Evolutionary conservation across 2,113 vertebrate species (phyloP).

Genomic region (Mobula birostris): DNA sequence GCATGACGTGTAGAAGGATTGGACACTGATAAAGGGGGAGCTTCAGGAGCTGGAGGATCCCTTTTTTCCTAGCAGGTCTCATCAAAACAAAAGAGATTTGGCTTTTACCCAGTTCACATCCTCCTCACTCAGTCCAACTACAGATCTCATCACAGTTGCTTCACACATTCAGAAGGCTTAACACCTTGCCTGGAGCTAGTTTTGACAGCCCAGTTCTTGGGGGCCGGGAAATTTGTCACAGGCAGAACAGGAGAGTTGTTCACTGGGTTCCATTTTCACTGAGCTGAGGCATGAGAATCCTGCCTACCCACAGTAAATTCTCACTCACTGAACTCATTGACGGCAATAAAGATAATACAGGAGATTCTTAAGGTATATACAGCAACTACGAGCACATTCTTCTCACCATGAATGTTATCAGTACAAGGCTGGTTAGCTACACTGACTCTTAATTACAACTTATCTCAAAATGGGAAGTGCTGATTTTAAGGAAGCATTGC

Average conservation of each 20-base stretch:
- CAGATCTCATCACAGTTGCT: background rate
- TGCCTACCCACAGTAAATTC: background rate
- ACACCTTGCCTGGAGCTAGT: background rate
- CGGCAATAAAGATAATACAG: background rate
- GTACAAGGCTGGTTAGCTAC: background rate
- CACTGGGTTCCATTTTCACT: background rate
- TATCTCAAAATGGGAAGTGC: background rate
- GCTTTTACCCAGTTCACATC: no score
- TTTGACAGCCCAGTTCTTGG: no score
- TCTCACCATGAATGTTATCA: background rate
- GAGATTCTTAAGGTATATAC: background rate
- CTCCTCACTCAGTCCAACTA: no score
- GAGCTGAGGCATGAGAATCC: background rate
- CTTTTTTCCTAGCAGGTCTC: no score
- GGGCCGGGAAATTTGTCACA: no score
- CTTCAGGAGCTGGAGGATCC: no score
- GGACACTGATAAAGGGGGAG: no score
- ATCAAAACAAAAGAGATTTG: no score
- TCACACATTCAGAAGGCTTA: background rate
- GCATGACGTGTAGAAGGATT: no score
- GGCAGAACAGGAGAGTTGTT: background rate
- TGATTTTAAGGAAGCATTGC: background rate
- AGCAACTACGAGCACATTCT: background rate
- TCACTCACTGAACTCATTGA: background rate
- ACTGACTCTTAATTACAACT: background rate